Base-by-base conservation (phyloP, 2,113 vertebrate species). In the Edolisoma coerulescens region DNA sequence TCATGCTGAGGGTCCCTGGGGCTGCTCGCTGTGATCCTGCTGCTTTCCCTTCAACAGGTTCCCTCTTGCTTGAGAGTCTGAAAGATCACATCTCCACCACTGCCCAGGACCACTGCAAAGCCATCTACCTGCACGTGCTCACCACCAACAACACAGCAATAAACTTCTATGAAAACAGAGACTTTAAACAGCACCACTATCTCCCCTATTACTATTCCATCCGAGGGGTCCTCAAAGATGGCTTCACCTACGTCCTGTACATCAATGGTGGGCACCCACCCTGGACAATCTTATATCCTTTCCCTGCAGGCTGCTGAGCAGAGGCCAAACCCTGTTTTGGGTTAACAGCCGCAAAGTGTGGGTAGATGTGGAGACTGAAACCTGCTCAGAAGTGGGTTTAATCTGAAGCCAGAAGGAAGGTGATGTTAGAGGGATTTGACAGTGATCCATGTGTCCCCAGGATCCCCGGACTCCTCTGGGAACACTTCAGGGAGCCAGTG, bases 241-340 rank as follows among this genome's bases (percentile, higher is more conserved):
- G 99, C 76, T 99, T 99, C 95, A 99, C 99, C 35, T 99, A 99
- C 0, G 99, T 99, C 35, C 99, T 99, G 71, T 99, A 99, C 97
- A 99, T 99, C 98, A 99, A 99, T 0, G 99, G 99, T 0, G 99
- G 99, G 10, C 99, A 99, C 84, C 99, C 99, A 12, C 99, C 99
- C 30, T 99, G 99, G 99, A 99, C 99, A 61, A 98, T 99, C 96
- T 98, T 99, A 99, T 99, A 99, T 99, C 99, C 99, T 99, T 98
- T 95, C 33, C 73, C 70, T 56, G 28, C 37, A 10, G 32, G 15
- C 52, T 37, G 44, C 22, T 53, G 9, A 28, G 47, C 53, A 32
- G 13, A 4, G 13, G 28, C 42, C n/a, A 50, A 7, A 1, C 37
- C 2, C 4, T 24, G 24, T 3, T 37, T 57, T 50, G 59, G 42